phyloP scores from a whole-genome alignment of 2,797 vertebrate genomes.

The Chromobotia macracanthus region DNA sequence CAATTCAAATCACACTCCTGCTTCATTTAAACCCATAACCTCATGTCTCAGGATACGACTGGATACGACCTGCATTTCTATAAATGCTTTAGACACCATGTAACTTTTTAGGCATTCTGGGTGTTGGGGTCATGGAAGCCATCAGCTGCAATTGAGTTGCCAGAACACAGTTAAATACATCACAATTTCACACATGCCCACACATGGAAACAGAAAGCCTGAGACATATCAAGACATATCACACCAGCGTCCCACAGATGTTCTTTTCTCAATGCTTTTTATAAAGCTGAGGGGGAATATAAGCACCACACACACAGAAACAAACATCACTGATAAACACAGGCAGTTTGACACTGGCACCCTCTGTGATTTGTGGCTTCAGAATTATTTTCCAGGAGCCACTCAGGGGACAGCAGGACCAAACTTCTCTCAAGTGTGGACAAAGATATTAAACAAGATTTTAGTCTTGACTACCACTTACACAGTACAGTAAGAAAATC shows the following conservation, averaged over 20 bases:
- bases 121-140: neutral
- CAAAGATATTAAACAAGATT: neutral
- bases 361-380: conserved; percentile 17
- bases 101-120: neutral
- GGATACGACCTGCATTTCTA: conserved; percentile 27
- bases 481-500: conserved; percentile 16
- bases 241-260: conserved; percentile 9
- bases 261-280: conserved; percentile 8
- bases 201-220: neutral
- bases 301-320: neutral
- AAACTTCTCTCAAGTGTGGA: neutral
- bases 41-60: conserved; percentile 8
- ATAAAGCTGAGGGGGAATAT: neutral
- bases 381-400: neutral
- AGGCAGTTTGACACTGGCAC: conserved; percentile 4
- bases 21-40: conserved; percentile 42
- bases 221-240: conserved; percentile 9
- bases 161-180: conserved; percentile 1
- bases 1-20: conserved; percentile 36
- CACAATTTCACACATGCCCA: conserved; percentile 1
- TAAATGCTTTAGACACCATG: conserved; percentile 5
- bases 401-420: neutral
- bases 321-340: conserved; percentile 5
- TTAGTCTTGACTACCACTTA: neutral
- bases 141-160: neutral